Percentiles rank a stretch among this genome's conserved stretches.
Conservation (phyloP, 2,797 vertebrate genomes). For the Mormyrops boulengeri region DNA sequence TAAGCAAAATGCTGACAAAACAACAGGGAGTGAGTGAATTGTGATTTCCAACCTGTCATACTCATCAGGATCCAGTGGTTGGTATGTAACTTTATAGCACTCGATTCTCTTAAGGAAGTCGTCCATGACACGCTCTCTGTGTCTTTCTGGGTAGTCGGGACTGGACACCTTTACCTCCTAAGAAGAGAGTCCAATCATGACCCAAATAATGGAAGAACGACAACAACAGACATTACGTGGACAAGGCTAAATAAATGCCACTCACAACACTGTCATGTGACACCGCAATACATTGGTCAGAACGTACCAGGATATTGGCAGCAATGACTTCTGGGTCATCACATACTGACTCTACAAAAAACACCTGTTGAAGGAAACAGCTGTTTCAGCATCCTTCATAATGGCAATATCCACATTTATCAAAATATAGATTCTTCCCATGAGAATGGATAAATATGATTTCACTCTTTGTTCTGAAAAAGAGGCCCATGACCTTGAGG, state of each 20-base stretch:
- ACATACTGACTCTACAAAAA: slow-evolving; percentile 96
- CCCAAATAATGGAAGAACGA: background rate
- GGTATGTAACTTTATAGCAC: slow-evolving; percentile 95
- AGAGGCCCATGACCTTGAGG: background rate
- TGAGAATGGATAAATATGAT: background rate
- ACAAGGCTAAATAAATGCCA: background rate
- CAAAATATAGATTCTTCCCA: background rate
- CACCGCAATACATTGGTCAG: background rate
- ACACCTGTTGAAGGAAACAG: slow-evolving; percentile 66
- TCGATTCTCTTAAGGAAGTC: slow-evolving; percentile 96
- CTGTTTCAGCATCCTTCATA: background rate
- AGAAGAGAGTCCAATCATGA: slow-evolving; percentile 27
- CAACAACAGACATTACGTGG: background rate
- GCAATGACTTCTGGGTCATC: slow-evolving; percentile 96
- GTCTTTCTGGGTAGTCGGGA: slow-evolving; percentile 88
- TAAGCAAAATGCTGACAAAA: background rate
- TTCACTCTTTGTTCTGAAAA: background rate
- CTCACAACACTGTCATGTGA: background rate
- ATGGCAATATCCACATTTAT: background rate
- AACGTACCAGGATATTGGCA: slow-evolving; percentile 90
- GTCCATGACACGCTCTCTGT: slow-evolving; percentile 91
- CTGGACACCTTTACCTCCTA: slow-evolving; percentile 98
- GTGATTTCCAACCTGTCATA: slow-evolving; percentile 79
- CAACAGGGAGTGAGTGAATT: background rate
- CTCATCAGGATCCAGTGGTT: slow-evolving; percentile 81